phyloP scores from a whole-genome alignment of 2,797 vertebrate species.

The Rhynchonycteris naso region DNA sequence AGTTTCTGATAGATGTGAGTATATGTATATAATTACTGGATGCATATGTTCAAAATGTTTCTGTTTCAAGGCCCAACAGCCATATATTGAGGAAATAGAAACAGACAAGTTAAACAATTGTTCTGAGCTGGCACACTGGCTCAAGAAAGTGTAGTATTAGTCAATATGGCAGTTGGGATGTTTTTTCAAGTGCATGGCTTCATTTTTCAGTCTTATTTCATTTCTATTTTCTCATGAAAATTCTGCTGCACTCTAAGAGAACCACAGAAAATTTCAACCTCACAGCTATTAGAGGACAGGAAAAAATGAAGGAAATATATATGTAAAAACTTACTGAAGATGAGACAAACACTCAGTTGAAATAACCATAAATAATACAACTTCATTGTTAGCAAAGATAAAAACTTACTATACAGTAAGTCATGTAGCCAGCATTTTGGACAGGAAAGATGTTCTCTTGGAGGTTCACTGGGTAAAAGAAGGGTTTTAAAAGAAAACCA shows the following conservation, averaged over 20 bases:
- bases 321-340: not conserved
- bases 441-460: not conserved
- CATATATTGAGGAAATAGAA: slow-evolving; percentile 63
- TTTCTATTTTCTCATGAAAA: slow-evolving; percentile 59
- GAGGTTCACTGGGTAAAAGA: not conserved
- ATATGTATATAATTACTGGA: slow-evolving; percentile 50
- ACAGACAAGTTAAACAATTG: slow-evolving; percentile 63
- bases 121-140: slow-evolving; percentile 57
- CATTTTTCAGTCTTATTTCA: slow-evolving; percentile 44
- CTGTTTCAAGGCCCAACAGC: slow-evolving; percentile 63
- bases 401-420: not conserved
- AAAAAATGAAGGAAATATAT: not conserved
- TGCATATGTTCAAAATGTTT: slow-evolving; percentile 68
- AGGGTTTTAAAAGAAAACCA: not conserved
- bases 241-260: slow-evolving; percentile 30
- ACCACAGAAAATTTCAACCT: not conserved
- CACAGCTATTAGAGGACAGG: slow-evolving; percentile 15
- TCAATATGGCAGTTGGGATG: slow-evolving; percentile 37
- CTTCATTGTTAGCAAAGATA: not conserved
- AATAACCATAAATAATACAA: slow-evolving; percentile 25
- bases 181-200: slow-evolving; percentile 57
- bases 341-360: slow-evolving; percentile 21
- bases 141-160: slow-evolving; percentile 68
- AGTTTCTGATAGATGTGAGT: slow-evolving; percentile 41
- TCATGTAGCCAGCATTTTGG: slow-evolving; percentile 32